These are phyloP conservation scores for Numenius arquata DNA, from an alignment of 2,113 vertebrate species.

Conservation along the genomic window DNA sequence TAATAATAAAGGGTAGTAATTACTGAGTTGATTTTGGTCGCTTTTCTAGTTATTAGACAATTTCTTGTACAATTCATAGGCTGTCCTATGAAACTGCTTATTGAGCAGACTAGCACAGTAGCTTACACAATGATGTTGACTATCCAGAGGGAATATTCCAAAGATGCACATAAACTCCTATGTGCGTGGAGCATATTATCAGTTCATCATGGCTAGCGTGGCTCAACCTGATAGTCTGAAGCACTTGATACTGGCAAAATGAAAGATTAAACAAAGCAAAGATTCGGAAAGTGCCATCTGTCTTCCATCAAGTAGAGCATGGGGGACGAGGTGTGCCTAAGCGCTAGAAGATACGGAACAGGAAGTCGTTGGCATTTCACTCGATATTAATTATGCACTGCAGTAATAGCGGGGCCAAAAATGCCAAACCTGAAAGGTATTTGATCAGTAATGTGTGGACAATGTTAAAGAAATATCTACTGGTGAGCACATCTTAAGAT, in stretches of 20 bases:
- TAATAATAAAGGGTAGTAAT: background rate
- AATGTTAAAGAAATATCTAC: background rate
- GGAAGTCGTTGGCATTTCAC: background rate
- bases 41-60: background rate
- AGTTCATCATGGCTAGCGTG: background rate
- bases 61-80: background rate
- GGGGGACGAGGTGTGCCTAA: background rate
- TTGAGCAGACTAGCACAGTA: background rate
- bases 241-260: background rate
- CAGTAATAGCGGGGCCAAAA: background rate
- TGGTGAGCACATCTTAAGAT: background rate
- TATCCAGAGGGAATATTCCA: background rate
- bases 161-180: rapidly evolving
- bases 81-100: background rate
- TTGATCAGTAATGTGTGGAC: background rate
- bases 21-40: background rate
- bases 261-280: background rate
- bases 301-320: background rate
- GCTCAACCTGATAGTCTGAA: background rate
- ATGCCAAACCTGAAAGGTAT: background rate
- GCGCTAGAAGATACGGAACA: background rate
- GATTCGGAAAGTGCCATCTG: background rate
- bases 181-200: background rate
- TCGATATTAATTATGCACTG: background rate
- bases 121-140: background rate